These are phyloP conservation scores for Axis porcinus DNA, from an alignment of 2,113 vertebrate species.

Conservation along the genomic window DNA sequence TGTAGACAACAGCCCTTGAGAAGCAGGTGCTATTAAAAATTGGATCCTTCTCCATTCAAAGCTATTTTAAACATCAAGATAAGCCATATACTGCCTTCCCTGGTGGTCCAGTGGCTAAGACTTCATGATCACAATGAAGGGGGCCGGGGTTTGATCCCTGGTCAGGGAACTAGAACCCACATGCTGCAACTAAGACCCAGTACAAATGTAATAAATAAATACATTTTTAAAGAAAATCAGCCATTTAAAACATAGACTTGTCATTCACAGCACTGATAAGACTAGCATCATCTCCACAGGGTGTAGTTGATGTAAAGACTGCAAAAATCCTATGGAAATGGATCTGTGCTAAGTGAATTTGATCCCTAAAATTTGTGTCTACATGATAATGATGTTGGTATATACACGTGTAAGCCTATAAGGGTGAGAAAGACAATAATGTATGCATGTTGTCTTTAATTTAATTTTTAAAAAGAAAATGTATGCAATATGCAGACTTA, in stretches of 20 bases:
- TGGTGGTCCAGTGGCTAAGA: neutral
- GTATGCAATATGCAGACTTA: neutral
- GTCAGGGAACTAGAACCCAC: neutral
- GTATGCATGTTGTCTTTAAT: neutral
- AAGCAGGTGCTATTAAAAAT: neutral
- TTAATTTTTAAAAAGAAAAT: conserved; percentile 7
- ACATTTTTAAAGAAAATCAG: neutral
- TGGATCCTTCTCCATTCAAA: neutral
- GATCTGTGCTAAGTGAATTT: neutral
- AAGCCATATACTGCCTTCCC: neutral
- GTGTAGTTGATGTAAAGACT: neutral
- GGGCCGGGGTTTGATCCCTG: neutral
- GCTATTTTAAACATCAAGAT: neutral
- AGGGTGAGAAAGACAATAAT: neutral
- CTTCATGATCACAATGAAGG: neutral
- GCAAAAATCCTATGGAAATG: neutral
- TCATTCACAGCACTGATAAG: neutral
- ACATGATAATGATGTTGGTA: neutral
- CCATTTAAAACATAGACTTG: neutral
- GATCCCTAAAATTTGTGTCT: neutral
- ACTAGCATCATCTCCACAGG: neutral
- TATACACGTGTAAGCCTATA: neutral
- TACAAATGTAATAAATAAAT: neutral
- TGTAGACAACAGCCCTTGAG: neutral
- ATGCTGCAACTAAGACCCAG: neutral